Conservation (phyloP, 1,140 invertebrate species). For the Helicoverpa zea region DNA sequence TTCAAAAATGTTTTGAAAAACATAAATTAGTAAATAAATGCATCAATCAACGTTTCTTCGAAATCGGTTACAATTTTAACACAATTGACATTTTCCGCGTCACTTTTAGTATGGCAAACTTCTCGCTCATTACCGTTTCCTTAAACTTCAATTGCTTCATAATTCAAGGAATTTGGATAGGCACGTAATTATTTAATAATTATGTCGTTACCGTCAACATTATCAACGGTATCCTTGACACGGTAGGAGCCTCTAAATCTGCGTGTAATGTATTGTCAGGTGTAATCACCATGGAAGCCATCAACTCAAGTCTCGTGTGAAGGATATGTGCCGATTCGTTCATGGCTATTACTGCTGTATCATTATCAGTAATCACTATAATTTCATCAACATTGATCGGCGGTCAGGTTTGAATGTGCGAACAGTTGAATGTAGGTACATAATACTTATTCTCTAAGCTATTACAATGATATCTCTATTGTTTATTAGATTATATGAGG, state of each 20-base stretch:
- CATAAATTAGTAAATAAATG: no score
- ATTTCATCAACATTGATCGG: slow-evolving; percentile 18
- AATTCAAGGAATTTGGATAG: slow-evolving; percentile 44
- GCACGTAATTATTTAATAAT: slow-evolving; percentile 29
- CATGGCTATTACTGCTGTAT: not conserved
- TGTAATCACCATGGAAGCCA: slow-evolving; percentile 16
- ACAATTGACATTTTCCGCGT: not conserved
- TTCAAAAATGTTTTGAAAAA: not conserved
- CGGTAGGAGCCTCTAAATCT: slow-evolving; percentile 1
- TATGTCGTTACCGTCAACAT: slow-evolving; percentile 25
- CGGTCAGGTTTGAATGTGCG: not conserved
- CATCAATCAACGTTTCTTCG: no score
- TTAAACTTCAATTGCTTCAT: not conserved
- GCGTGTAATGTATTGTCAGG: slow-evolving; percentile 23
- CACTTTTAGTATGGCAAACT: not conserved
- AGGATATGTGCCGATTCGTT: not conserved
- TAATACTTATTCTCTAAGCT: not conserved
- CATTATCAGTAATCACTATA: slow-evolving; percentile 13
- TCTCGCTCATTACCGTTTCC: slow-evolving; percentile 10
- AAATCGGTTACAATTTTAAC: not conserved
- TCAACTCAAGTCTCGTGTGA: not conserved
- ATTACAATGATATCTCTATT: not conserved
- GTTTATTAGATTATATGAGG: not conserved
- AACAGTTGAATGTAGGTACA: not conserved
- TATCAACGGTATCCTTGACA: slow-evolving; percentile 42